A percentile compares a stretch with the other conserved stretches of the same genome.
Conservation (phyloP, 2,113 vertebrate species). For the Prietella phreatophila region DNA sequence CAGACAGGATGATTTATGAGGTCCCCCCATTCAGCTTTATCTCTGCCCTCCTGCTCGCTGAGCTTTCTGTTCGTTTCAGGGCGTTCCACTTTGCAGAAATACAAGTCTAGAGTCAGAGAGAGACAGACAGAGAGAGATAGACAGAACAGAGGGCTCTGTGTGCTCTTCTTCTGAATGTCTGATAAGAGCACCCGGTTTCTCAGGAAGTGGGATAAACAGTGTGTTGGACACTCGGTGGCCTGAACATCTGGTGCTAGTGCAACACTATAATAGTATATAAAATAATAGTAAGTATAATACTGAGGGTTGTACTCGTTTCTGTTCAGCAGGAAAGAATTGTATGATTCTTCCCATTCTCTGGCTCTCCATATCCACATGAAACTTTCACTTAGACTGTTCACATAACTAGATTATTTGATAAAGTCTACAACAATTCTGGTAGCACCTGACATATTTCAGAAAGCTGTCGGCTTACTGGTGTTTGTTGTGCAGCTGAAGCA, state of each 20-base stretch:
- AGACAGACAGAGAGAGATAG: background rate
- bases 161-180: slow-evolving; percentile 39
- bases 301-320: background rate
- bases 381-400: background rate
- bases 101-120: background rate
- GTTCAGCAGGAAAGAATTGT: background rate
- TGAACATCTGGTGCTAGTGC: slow-evolving; percentile 21
- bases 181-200: slow-evolving; percentile 39
- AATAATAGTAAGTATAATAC: background rate
- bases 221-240: slow-evolving; percentile 11
- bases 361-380: background rate
- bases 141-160: slow-evolving; percentile 8
- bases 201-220: slow-evolving; percentile 43
- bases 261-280: background rate
- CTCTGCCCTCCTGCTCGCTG: slow-evolving; percentile 22
- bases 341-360: background rate
- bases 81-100: slow-evolving; percentile 36
- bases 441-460: background rate
- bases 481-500: background rate
- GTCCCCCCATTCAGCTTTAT: slow-evolving; percentile 16
- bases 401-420: background rate
- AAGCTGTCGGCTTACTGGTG: background rate
- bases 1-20: slow-evolving; percentile 30
- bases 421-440: background rate
- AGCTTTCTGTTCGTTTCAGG: slow-evolving; percentile 28